Evolutionary conservation across 2,888 invertebrate genomes (phyloP), one percentile per base, ranked within the genome.

Genomic region (Cryptus viduatorius): DNA sequence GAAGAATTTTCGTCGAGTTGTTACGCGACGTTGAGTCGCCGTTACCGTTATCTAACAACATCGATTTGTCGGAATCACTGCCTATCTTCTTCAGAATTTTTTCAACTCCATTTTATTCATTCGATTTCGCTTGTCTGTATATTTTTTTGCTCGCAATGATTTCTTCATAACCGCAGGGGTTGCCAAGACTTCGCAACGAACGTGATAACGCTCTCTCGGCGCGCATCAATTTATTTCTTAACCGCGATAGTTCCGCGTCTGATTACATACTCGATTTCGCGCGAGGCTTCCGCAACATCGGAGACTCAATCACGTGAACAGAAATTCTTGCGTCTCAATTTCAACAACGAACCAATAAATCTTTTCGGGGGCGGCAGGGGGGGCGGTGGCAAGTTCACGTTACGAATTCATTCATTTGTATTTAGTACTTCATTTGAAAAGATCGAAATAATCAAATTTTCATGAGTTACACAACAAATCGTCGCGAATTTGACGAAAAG

Each of bases 381-480:
- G 24, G 24, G 24, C 2, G 24, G 24, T 1, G 24, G 24, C 1
- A 56, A 16, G n/a, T 56, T 16, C 3, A 10, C 56, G 4, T 56
- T 3, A 5, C 2, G 16, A 19, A 12, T 44, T 19, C 3, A 19
- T 44, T 16, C 19, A 44, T 44, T 44, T 42, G 24, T 44, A 44
- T 42, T 16, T 4, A 44, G 12, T n/a, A 5, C 19, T 19, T 67
- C 67, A 10, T 10, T 67, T 19, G 8, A 10, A n/a, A 16, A 24
- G 14, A 31, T 69, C 31, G 16, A 29, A 31, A 69, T 16, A 48
- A n/a, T 8, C 16, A 10, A 8, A 10, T 7, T 2, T 7, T 37
- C 12, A 1, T 5, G n/a, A 48, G 53, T 79, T 72, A 61, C 64
- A 29, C 71, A 79, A 79, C 8, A 50, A 71, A 69, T 42, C 48